Evolutionary conservation across 35 echinoderm and acorn worm genomes (phyloP), one percentile per base, ranked within the genome.

Genomic region (Hemicentrotus pulcherrimus): DNA sequence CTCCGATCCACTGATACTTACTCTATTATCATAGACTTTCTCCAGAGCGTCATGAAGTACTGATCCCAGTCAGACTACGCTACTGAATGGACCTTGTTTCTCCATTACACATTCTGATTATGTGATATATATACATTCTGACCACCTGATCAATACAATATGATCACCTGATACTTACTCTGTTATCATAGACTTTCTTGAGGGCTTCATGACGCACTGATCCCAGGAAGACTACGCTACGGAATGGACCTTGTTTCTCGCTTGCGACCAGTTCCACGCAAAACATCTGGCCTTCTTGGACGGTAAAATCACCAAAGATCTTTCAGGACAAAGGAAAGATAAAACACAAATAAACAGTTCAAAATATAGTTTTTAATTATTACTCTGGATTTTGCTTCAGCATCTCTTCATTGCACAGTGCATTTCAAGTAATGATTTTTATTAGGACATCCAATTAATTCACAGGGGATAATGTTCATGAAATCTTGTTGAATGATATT

Each of bases 201-300:
- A 99, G 87, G 18, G 98, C 97, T 88, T 99, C 98, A 85, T 98
- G 96, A 31, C 95, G 96, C 9, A 99, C 98, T 91, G 96, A 98
- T 45, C 97, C 98, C 9, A 99, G 95, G 92, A 99, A 99, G 47
- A 96, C 95, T 12, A 99, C 98, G 61, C 98, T 97, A 31, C 95
- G 97, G 91, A 98, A 99, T 87, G 97, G 96, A 4, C 98, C 98
- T 47, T 99, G 97, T 31, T 98, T 97, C 94, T 99, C 98, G 28
- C 95, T 94, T 22, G 98, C 98, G 0, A 99, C 98, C 22, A 99
- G 91, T 92, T 99, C 98, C 47, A 99, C 98, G 93, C 98, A 99
- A 16, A 99, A 96, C 70, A 99, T 96, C 92, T 99, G 96, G 58
- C 96, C 97, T 86, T 97, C 98, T 95, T 99, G 96, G 46, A 99